These are phyloP conservation scores for Acropora tenuis DNA, from an alignment of 64 coral and sea anemone genomes.

Conservation along the genomic window DNA sequence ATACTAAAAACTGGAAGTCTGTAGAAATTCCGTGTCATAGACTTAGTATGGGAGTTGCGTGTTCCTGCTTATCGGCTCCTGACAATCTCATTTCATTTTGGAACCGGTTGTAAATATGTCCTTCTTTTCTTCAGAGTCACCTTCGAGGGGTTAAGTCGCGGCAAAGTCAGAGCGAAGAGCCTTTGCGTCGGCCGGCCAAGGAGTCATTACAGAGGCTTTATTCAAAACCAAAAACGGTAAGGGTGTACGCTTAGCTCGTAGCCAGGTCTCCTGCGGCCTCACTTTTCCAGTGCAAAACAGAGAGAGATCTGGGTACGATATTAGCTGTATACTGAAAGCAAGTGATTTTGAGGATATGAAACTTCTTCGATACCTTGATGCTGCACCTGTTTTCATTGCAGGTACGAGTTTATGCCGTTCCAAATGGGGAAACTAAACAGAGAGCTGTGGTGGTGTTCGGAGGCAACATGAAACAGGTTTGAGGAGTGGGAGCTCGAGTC, in stretches of 20 bases:
- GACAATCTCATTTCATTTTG: background rate
- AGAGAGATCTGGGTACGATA: no score
- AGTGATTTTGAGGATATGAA: background rate
- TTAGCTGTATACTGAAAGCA: background rate
- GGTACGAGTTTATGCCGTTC: slow-evolving; percentile 83
- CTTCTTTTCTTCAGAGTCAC: slow-evolving; percentile 51
- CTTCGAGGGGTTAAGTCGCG: slow-evolving; percentile 75
- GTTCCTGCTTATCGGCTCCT: no score
- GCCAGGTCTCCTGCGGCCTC: no score
- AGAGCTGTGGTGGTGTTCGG: slow-evolving; percentile 84
- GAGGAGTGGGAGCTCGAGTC: background rate
- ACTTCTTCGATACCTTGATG: background rate
- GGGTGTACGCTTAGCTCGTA: background rate
- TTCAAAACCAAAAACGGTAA: slow-evolving; percentile 85
- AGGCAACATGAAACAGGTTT: slow-evolving; percentile 80
- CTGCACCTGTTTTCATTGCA: background rate
- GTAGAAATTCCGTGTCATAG: no score
- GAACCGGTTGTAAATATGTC: background rate
- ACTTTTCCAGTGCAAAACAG: no score
- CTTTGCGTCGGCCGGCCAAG: slow-evolving; percentile 59
- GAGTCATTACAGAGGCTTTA: slow-evolving; percentile 80
- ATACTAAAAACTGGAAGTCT: no score
- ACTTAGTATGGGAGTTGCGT: no score
- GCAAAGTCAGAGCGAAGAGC: slow-evolving; percentile 68
- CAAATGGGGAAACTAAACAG: slow-evolving; percentile 75